phyloP scores from a whole-genome alignment of 2,888 invertebrate genomes.

The Xestia xanthographa region DNA sequence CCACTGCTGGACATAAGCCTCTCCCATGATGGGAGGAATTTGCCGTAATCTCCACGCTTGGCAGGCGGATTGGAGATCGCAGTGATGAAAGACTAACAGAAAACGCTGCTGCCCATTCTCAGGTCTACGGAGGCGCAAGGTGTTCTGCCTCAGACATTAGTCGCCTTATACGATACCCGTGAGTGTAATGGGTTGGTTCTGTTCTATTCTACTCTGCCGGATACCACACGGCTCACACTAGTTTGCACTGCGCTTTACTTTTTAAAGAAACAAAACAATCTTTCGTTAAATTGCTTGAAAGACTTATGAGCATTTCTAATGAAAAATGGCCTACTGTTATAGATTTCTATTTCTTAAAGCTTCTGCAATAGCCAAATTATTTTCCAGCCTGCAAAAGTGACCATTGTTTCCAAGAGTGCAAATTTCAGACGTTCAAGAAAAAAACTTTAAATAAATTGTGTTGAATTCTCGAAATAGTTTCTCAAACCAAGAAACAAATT shows the following conservation, averaged over 20 bases:
- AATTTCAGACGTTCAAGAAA: slow-evolving; percentile 22
- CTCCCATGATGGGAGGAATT: no score
- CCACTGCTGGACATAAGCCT: no score
- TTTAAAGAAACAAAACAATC: neutral
- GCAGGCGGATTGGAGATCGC: no score
- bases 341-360: slow-evolving; percentile 8
- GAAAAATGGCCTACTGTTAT: neutral
- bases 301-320: neutral
- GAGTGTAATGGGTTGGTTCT: no score
- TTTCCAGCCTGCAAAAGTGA: neutral
- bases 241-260: neutral
- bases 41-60: no score
- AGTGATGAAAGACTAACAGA: no score
- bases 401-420: neutral
- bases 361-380: slow-evolving; percentile 5
- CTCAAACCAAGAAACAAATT: slow-evolving; percentile 76
- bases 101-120: no score
- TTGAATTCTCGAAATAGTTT: slow-evolving; percentile 64
- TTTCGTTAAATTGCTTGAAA: neutral
- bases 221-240: no score
- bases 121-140: no score
- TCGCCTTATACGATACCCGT: no score
- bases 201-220: no score
- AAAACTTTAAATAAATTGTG: slow-evolving; percentile 47
- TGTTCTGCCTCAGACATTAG: no score